phyloP scores from a whole-genome alignment of 2,797 vertebrate species.

The Hemibagrus guttatus region DNA sequence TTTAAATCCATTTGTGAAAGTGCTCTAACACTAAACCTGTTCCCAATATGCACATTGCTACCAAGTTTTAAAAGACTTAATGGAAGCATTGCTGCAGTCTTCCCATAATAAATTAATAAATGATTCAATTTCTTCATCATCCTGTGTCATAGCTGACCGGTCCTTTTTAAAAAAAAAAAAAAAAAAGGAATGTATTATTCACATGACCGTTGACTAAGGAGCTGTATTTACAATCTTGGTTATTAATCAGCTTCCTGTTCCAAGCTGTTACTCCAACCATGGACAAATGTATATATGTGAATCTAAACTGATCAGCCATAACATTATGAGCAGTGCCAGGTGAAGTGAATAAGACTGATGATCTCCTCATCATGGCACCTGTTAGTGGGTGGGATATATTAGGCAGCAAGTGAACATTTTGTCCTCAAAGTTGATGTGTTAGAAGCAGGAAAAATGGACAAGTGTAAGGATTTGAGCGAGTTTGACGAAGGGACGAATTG shows the following conservation, averaged over 20 bases:
- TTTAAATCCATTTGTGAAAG: neutral
- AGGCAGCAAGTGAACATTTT: too few species aligned
- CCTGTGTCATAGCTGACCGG: neutral
- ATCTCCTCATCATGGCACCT: too few species aligned
- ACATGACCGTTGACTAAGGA: neutral
- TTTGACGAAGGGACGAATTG: too few species aligned
- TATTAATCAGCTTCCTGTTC: neutral
- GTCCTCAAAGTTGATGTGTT: too few species aligned
- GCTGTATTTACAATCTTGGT: neutral
- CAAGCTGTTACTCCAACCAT: neutral
- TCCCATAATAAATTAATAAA: neutral
- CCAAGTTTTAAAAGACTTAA: neutral
- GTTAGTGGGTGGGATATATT: too few species aligned
- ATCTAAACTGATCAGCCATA: neutral
- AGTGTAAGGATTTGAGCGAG: too few species aligned
- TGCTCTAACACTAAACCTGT: neutral
- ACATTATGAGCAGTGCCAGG: too few species aligned
- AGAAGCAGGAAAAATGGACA: too few species aligned
- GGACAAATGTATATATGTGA: neutral
- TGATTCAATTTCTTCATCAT: neutral
- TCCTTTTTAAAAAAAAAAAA: too few species aligned
- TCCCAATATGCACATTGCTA: neutral
- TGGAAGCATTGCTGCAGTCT: neutral
- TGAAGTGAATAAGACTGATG: too few species aligned
- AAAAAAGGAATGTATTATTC: neutral